Evolutionary conservation across 2,113 vertebrate genomes (phyloP).

Genomic region (Boleophthalmus pectinirostris): DNA sequence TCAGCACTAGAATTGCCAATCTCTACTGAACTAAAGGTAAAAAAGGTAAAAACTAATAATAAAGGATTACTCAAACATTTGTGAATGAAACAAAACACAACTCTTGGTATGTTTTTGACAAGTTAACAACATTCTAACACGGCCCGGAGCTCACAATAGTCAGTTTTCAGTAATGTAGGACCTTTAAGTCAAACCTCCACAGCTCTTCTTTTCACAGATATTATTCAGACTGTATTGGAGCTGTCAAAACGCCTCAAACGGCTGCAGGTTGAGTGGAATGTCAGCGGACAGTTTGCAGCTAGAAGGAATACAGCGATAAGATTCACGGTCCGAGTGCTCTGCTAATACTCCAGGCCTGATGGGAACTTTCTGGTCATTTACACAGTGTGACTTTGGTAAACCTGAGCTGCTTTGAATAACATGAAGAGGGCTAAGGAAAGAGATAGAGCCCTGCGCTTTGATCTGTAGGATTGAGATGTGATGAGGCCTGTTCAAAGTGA

Average conservation of each 20-base stretch:
- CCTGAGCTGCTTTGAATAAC: conserved; percentile 70
- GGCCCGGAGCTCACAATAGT: too few relatives aligned
- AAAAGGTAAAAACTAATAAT: too few relatives aligned
- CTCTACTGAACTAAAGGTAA: too few relatives aligned
- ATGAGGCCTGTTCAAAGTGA: conserved; percentile 78
- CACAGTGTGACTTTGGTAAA: conserved; percentile 72
- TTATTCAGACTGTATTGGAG: conserved; percentile 29
- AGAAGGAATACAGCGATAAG: conserved; percentile 57
- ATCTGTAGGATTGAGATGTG: conserved; percentile 79
- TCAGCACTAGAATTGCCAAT: too few relatives aligned
- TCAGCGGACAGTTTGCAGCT: conserved; percentile 39
- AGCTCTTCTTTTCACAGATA: conserved; percentile 15
- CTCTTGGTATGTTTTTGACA: too few relatives aligned
- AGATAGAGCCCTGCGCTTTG: conserved; percentile 63
- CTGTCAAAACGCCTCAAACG: conserved; percentile 44
- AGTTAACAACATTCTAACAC: too few relatives aligned
- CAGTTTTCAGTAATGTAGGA: too few relatives aligned
- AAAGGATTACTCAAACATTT: too few relatives aligned
- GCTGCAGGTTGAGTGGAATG: conserved; percentile 36
- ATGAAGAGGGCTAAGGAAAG: conserved; percentile 61
- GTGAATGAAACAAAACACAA: too few relatives aligned
- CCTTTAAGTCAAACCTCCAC: conserved; percentile 7
- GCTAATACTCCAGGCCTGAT: conserved; percentile 60
- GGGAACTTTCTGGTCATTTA: conserved; percentile 69
- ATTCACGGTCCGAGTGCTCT: conserved; percentile 64